Evolutionary conservation across 1,140 invertebrate species (phyloP).

Genomic region (Listronotus bonariensis): DNA sequence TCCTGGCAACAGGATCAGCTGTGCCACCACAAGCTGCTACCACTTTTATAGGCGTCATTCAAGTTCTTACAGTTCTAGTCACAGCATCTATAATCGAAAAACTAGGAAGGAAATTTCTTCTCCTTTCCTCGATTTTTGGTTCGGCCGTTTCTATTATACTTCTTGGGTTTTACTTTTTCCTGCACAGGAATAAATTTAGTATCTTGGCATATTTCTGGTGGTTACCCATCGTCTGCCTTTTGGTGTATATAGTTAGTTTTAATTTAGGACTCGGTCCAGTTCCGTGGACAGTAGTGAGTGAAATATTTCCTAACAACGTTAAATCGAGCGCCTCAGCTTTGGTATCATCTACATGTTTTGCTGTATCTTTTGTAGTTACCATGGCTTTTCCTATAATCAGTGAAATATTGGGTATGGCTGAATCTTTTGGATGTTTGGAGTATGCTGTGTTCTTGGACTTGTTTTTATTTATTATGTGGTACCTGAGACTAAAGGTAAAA

Average conservation of each 20-base stretch:
- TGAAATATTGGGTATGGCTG: constrained; percentile 65
- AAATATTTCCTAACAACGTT: constrained; percentile 78
- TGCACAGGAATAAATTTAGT: constrained; percentile 41
- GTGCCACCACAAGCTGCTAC: constrained; percentile 63
- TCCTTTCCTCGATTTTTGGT: constrained; percentile 70
- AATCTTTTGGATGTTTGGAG: constrained; percentile 80
- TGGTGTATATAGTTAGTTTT: constrained; percentile 46
- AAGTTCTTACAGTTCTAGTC: constrained; percentile 72
- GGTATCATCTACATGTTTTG: constrained; percentile 77
- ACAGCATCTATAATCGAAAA: constrained; percentile 77
- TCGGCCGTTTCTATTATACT: constrained; percentile 55
- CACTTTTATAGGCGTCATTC: constrained; percentile 78
- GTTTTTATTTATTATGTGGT: constrained; percentile 66
- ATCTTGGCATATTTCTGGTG: constrained; percentile 44
- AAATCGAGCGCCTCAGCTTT: constrained; percentile 75
- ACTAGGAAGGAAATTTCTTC: constrained; percentile 71
- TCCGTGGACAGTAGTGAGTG: constrained; percentile 82
- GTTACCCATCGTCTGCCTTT: constrained; percentile 46
- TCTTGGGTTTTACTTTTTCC: constrained; percentile 48
- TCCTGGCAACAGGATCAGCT: constrained; percentile 64
- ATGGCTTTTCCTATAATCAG: constrained; percentile 69
- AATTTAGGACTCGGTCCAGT: constrained; percentile 74
- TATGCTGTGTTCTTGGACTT: constrained; percentile 54
- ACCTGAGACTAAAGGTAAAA: constrained; percentile 85
- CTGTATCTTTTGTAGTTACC: constrained; percentile 78